Evolutionary conservation across 2,797 vertebrate genomes (phyloP).

Genomic region (Uromys caudimaculatus): DNA sequence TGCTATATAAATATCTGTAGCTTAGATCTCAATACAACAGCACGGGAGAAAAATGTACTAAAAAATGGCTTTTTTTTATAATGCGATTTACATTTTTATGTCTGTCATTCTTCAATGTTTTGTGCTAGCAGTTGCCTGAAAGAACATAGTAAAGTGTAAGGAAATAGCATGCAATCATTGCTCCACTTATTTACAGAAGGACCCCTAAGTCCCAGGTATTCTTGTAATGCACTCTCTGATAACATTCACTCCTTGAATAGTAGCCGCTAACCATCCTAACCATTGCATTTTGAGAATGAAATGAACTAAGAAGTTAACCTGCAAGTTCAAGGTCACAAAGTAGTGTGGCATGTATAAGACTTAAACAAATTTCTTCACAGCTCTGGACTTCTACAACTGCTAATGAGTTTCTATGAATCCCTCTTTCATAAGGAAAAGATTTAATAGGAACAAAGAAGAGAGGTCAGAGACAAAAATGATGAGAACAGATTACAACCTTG

Average conservation of each 20-base stretch:
- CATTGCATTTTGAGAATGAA: background rate
- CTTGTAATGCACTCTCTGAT: background rate
- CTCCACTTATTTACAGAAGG: background rate
- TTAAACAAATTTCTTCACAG: background rate
- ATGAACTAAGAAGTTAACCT: background rate
- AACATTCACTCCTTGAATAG: background rate
- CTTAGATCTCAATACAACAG: constrained; percentile 38
- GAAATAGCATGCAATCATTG: background rate
- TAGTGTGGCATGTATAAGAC: background rate
- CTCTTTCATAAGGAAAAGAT: constrained; percentile 1
- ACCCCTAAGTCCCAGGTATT: background rate
- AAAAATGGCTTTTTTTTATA: background rate
- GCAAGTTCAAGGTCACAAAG: constrained; percentile 37
- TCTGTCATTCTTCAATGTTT: background rate
- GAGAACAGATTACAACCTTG: constrained; percentile 6
- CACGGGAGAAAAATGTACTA: background rate
- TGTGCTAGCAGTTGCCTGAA: background rate
- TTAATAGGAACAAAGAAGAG: background rate
- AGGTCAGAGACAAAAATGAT: background rate
- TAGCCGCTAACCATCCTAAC: background rate
- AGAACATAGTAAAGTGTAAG: background rate
- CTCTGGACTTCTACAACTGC: background rate
- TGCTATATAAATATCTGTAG: constrained; percentile 49
- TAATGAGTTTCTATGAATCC: constrained; percentile 40
- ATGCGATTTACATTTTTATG: background rate